Base-by-base conservation (phyloP, 2,113 vertebrate genomes). In the Coregonus clupeaformis region DNA sequence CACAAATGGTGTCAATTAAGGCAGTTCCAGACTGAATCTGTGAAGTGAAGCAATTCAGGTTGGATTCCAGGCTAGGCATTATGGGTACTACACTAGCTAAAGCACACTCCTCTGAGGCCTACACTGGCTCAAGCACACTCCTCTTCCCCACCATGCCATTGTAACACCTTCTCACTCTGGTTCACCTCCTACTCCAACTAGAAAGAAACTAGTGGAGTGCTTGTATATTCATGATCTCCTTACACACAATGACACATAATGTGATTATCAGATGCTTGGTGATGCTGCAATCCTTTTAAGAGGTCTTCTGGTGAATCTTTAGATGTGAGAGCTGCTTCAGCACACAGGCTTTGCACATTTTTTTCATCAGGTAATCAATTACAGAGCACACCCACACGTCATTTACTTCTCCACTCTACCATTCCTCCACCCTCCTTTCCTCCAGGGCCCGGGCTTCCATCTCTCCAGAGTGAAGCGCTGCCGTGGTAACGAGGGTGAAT, bases 281-380 rank as follows among this genome's bases (percentile, higher is more conserved):
- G n/a, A 22, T 11, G n/a, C 57, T 60, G 57, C n/a, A 22, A 60
- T 60, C 7, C n/a, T 60, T 60, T 60, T 14, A n/a, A 22, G 57
- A 6, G 57, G 16, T 16, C 57, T 2, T 22, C 7, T 60, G 18
- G 7, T 60, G 57, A 6, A 22, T 24, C 20, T 60, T 60, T 60
- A 60, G 52, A 55, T 6, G 5, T 0, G 57, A 22, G 57, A n/a
- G 57, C 18, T 7, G 57, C n/a, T 18, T 14, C 49, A 52, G 49
- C 49, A 52, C 49, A 18, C 49, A 52, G 47, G 47, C 49, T 52
- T 18, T 52, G 49, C 49, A 52, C 49, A 52, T 14, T 18, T 52
- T 52, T 18, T 9, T 52, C 12, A 52, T 16, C 49, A 52, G 60
- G 68, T 79, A 81, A 81, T 84, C 66, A 74, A 74, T 81, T 76